Conservation (phyloP, 2,797 vertebrate genomes). For the Nasua narica region DNA sequence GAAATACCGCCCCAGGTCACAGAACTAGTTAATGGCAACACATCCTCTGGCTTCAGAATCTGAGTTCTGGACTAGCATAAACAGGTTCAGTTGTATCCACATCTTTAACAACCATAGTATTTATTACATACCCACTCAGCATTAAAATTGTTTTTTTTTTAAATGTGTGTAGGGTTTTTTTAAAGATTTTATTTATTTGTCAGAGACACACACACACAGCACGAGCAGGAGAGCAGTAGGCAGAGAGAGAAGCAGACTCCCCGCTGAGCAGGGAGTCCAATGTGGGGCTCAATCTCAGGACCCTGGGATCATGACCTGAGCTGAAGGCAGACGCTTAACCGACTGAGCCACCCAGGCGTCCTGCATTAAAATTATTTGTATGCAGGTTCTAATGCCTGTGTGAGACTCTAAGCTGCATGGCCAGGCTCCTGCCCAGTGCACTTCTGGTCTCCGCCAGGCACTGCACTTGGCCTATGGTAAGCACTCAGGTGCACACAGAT, state of each 20-base stretch:
- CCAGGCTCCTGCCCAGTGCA: not conserved
- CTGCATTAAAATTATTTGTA: not conserved
- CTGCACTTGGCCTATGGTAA: accelerated
- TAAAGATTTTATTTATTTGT: not conserved
- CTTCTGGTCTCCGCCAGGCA: not conserved
- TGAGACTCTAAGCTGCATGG: not conserved
- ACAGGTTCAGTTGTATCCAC: not conserved
- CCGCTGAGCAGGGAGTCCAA: not conserved
- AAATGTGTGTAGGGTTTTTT: too few relatives aligned
- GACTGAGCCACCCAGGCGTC: not conserved
- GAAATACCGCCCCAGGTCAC: not conserved
- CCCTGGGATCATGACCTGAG: not conserved
- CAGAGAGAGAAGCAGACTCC: not conserved
- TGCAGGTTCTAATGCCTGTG: not conserved
- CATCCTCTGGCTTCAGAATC: not conserved
- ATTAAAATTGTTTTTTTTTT: not conserved
- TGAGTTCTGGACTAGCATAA: not conserved
- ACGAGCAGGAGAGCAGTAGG: not conserved
- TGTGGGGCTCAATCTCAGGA: too few relatives aligned
- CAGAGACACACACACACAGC: not conserved
- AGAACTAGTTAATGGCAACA: not conserved
- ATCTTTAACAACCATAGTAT: too few relatives aligned
- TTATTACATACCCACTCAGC: not conserved
- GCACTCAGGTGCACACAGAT: not conserved
- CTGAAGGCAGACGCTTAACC: not conserved